phyloP scores from a whole-genome alignment of 2,113 vertebrate species.

The Hylia prasina region DNA sequence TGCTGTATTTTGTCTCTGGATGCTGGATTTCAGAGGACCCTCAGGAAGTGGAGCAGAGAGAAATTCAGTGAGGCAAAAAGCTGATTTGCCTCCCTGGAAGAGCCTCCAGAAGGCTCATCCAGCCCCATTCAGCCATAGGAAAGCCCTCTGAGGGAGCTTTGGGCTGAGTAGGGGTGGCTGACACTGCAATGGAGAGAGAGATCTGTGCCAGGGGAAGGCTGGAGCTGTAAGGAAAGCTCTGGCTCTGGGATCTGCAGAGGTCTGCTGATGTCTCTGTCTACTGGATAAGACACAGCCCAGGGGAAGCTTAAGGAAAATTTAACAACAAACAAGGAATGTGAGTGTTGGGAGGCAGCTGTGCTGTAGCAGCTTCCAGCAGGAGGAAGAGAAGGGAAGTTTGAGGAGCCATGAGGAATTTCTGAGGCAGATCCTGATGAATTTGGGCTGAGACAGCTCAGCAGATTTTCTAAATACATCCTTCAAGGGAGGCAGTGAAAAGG shows the following conservation, averaged over 20 bases:
- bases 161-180: background rate
- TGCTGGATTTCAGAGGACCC: background rate
- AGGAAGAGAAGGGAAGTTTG: background rate
- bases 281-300: background rate
- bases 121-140: background rate
- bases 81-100: background rate
- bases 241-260: background rate
- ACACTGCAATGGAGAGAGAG: accelerated
- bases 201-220: background rate
- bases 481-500: background rate
- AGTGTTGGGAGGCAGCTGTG: background rate
- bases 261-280: background rate
- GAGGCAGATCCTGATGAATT: background rate
- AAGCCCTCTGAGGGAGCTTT: background rate
- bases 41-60: background rate
- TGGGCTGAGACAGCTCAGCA: background rate
- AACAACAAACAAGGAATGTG: background rate
- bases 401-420: background rate
- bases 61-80: background rate
- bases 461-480: background rate
- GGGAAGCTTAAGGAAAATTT: background rate
- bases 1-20: background rate
- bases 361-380: background rate
- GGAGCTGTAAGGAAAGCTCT: background rate
- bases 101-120: background rate